Percentiles rank a stretch among this genome's conserved stretches.
These are phyloP conservation scores for Orgyia antiqua DNA, from an alignment of 2,888 invertebrate species.

Conservation along the genomic window DNA sequence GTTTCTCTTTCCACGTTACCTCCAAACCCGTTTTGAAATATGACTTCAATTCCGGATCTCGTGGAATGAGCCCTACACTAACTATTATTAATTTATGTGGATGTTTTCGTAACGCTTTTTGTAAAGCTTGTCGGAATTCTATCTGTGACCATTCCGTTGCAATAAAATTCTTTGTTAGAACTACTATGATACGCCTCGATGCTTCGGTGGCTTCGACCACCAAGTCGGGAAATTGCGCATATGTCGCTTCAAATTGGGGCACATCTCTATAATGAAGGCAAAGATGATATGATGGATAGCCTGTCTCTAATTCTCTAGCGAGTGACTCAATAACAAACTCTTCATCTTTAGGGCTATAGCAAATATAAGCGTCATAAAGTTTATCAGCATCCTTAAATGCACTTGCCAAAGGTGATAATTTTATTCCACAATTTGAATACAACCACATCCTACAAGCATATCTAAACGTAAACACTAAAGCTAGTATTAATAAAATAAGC, in stretches of 20 bases:
- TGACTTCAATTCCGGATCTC: slow-evolving; percentile 91
- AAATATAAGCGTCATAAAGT: slow-evolving; percentile 94
- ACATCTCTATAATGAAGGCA: slow-evolving; percentile 94
- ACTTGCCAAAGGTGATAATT: slow-evolving; percentile 85
- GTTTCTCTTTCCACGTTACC: slow-evolving; percentile 92
- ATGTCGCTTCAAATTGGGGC: slow-evolving; percentile 83
- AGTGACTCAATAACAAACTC: slow-evolving; percentile 92
- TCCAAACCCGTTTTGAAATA: slow-evolving; percentile 93
- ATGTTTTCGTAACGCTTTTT: slow-evolving; percentile 90
- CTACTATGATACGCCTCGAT: slow-evolving; percentile 90
- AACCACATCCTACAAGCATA: slow-evolving; percentile 93
- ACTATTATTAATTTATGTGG: slow-evolving; percentile 93
- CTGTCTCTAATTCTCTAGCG: slow-evolving; percentile 91
- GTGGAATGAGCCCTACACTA: slow-evolving; percentile 86
- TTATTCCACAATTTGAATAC: slow-evolving; percentile 91
- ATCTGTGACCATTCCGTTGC: slow-evolving; percentile 95
- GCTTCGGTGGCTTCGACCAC: slow-evolving; percentile 93
- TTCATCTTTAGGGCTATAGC: slow-evolving; percentile 95
- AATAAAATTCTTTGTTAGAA: slow-evolving; percentile 92
- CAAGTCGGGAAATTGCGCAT: slow-evolving; percentile 84
- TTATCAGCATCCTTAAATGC: slow-evolving; percentile 90
- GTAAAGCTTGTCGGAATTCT: slow-evolving; percentile 93
- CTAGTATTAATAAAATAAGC: slow-evolving; percentile 85
- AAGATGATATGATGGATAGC: slow-evolving; percentile 86
- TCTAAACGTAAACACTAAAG: slow-evolving; percentile 90